Evolutionary conservation across 2,888 invertebrate genomes (phyloP).

Genomic region (Eucriotettix oculatus): DNA sequence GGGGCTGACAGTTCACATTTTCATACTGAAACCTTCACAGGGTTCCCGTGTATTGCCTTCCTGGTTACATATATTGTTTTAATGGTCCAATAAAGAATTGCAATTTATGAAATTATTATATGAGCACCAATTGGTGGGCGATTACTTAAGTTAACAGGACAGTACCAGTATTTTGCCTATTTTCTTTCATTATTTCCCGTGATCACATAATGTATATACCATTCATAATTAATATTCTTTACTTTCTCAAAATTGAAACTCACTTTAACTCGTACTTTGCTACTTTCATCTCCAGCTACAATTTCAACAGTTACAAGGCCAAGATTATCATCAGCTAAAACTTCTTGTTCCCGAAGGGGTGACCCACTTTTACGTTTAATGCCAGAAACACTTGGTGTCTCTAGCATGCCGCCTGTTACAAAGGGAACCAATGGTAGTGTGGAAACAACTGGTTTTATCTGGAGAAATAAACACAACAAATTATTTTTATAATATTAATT

Average conservation of each 20-base stretch:
- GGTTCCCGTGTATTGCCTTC: too few species aligned
- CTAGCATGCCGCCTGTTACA: background rate
- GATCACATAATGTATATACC: too few species aligned
- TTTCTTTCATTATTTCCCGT: too few species aligned
- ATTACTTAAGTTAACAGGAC: too few species aligned
- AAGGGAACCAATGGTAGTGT: constrained; percentile 13
- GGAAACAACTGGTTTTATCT: constrained; percentile 24
- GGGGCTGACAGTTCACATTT: too few species aligned
- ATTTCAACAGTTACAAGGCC: constrained; percentile 27
- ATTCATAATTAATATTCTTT: background rate
- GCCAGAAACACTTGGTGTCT: background rate
- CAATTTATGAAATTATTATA: too few species aligned
- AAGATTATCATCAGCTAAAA: constrained; percentile 22
- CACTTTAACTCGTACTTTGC: constrained; percentile 9
- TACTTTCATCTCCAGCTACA: constrained; percentile 21
- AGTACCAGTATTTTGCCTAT: too few species aligned
- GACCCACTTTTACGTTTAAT: constrained; percentile 14
- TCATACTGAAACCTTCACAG: too few species aligned
- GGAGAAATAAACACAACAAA: constrained; percentile 6
- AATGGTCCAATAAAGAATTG: too few species aligned
- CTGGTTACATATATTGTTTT: too few species aligned
- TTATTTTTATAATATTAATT: background rate
- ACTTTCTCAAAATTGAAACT: background rate
- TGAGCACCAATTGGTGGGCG: too few species aligned
- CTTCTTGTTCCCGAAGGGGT: constrained; percentile 18